A percentile compares a stretch with the other conserved stretches of the same genome.
phyloP scores from a whole-genome alignment of 2,888 invertebrate genomes.

The Dermolepida albohirtum region DNA sequence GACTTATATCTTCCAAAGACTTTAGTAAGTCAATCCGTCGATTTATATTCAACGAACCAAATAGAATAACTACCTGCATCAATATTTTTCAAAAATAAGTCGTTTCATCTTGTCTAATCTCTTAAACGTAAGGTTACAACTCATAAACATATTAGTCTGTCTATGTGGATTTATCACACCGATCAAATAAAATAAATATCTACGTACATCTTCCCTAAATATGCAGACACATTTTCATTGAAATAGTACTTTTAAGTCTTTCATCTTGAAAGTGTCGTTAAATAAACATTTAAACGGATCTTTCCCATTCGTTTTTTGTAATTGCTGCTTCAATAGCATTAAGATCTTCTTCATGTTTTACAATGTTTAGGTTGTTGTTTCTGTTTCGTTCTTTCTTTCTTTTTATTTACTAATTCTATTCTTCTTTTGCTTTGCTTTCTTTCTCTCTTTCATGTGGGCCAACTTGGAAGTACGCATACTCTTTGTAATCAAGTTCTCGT shows the following conservation, averaged over 20 bases:
- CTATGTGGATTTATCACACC: too few species aligned
- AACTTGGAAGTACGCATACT: conserved; percentile 72
- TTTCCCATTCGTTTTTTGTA: conserved; percentile 83
- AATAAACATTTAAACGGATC: conserved; percentile 94
- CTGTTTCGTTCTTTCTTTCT: conserved; percentile 66
- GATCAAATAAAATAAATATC: too few species aligned
- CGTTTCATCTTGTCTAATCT: too few species aligned
- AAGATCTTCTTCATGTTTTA: conserved; percentile 71
- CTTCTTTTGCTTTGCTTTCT: conserved; percentile 56
- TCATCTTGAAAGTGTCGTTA: conserved; percentile 93
- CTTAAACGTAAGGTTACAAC: too few species aligned
- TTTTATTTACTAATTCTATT: conserved; percentile 64
- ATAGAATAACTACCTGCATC: conserved; percentile 96
- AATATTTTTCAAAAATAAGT: conserved; percentile 99
- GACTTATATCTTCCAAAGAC: conserved; percentile 99
- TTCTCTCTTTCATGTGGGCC: conserved; percentile 54
- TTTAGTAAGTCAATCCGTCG: conserved; percentile 89
- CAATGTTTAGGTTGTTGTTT: conserved; percentile 65
- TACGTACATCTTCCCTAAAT: too few species aligned
- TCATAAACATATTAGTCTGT: too few species aligned
- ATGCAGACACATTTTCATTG: conserved; percentile 92
- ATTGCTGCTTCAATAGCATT: conserved; percentile 77
- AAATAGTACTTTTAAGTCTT: conserved; percentile 98
- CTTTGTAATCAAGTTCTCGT: conserved; percentile 84
- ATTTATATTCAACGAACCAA: conserved; percentile 98